Evolutionary conservation across 2,888 invertebrate species (phyloP).

Genomic region (Cordylochernes scorpioides): DNA sequence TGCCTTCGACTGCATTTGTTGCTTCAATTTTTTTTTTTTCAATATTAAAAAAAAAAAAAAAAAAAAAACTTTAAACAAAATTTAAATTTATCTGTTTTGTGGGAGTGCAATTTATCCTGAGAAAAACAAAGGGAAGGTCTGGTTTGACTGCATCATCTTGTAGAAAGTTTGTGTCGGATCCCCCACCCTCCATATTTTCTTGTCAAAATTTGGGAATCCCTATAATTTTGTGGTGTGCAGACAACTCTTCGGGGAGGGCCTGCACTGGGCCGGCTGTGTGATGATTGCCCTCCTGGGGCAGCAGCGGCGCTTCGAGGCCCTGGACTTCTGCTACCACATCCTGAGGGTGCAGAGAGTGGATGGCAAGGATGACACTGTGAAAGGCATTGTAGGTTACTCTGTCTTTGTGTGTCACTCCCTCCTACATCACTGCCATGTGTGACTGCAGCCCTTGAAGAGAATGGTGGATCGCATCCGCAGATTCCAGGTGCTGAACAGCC

Average conservation of each 20-base stretch:
- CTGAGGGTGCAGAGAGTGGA: conserved; percentile 80
- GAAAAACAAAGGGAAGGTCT: no score
- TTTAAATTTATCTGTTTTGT: no score
- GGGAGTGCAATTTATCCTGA: no score
- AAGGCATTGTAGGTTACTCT: conserved; percentile 37
- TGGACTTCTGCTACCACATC: conserved; percentile 96
- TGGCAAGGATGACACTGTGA: conserved; percentile 75
- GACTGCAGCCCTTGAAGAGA: conserved; percentile 52
- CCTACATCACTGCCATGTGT: no score
- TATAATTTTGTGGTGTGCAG: conserved; percentile 23
- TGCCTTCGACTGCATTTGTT: no score
- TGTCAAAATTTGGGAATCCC: neutral
- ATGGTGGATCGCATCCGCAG: conserved; percentile 93
- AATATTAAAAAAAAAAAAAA: no score
- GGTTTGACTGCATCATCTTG: no score
- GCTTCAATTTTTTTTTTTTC: no score
- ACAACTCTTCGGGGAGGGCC: conserved; percentile 87
- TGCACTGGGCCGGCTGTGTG: conserved; percentile 95
- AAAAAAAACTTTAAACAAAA: no score
- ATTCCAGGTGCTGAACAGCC: conserved; percentile 91
- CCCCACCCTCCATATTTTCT: no score
- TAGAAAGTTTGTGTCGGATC: no score
- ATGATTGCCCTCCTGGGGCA: conserved; percentile 83
- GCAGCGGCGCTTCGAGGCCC: conserved; percentile 77
- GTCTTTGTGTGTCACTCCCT: no score